phyloP scores from a whole-genome alignment of 2,888 invertebrate species.

The Torymus aiolomorphi region DNA sequence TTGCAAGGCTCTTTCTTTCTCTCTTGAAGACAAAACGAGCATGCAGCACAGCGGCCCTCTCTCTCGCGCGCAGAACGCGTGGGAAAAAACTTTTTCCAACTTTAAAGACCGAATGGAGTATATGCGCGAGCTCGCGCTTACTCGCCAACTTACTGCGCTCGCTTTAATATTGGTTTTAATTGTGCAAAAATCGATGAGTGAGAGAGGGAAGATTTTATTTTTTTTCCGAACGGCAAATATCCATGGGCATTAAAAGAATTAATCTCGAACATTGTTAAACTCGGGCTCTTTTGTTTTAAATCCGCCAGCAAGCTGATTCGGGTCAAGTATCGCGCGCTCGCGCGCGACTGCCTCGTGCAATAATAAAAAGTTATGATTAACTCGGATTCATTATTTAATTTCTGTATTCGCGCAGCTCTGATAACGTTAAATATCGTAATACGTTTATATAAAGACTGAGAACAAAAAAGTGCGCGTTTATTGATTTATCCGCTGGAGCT shows the following conservation, averaged over 20 bases:
- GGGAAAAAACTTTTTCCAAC: constrained; percentile 32
- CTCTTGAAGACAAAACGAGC: constrained; percentile 42
- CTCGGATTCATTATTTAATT: too few relatives aligned
- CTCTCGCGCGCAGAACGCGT: neutral
- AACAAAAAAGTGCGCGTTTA: too few relatives aligned
- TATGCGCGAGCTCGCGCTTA: too few relatives aligned
- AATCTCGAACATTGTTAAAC: constrained; percentile 1
- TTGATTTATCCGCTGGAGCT: too few relatives aligned
- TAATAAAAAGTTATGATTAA: too few relatives aligned
- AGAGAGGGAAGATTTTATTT: constrained; percentile 13
- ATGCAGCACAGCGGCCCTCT: neutral
- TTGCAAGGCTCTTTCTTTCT: constrained; percentile 1
- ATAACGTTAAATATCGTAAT: too few relatives aligned
- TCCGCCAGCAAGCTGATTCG: too few relatives aligned
- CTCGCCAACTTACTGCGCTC: constrained; percentile 9
- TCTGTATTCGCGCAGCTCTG: too few relatives aligned
- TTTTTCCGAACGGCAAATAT: neutral
- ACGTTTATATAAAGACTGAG: too few relatives aligned
- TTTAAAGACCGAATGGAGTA: constrained; percentile 14
- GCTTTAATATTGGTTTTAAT: constrained; percentile 38
- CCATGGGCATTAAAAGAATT: neutral
- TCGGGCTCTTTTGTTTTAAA: neutral
- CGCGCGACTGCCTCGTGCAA: too few relatives aligned
- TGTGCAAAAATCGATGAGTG: constrained; percentile 25
- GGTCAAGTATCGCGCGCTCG: too few relatives aligned